Conservation (phyloP, 2,113 vertebrate genomes). For the crab-eating macaque (Macaca fascicularis) region DNA sequence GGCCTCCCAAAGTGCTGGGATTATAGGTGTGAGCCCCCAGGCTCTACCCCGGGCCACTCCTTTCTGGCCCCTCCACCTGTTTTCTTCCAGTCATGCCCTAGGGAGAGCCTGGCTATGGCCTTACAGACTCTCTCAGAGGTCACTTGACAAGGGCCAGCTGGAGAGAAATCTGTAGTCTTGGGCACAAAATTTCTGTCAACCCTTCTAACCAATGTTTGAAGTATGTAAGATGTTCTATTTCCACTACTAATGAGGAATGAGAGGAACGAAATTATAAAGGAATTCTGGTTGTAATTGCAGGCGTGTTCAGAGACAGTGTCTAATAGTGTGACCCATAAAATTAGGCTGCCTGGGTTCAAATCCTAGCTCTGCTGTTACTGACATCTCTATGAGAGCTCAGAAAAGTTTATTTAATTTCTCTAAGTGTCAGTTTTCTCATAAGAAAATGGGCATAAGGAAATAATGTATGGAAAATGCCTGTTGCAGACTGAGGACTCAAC, state of each 20-base stretch:
- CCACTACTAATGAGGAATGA: conserved; percentile 52
- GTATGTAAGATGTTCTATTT: conserved; percentile 62
- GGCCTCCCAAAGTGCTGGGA: too few relatives aligned
- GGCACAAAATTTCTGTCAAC: not conserved
- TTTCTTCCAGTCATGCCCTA: not conserved
- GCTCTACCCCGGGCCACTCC: not conserved
- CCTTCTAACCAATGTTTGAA: conserved; percentile 53
- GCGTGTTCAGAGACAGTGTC: too few relatives aligned
- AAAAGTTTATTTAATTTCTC: too few relatives aligned
- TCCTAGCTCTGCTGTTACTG: not conserved
- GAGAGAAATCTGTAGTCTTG: not conserved
- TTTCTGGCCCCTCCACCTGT: not conserved
- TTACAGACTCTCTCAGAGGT: not conserved
- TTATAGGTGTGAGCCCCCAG: too few relatives aligned
- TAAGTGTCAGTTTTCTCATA: not conserved
- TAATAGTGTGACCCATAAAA: too few relatives aligned
- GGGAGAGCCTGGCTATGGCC: not conserved
- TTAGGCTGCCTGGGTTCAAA: not conserved
- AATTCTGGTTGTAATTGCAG: not conserved
- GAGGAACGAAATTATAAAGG: conserved; percentile 6
- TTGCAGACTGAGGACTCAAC: not conserved
- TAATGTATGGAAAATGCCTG: not conserved
- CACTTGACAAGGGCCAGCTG: not conserved
- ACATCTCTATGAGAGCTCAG: not conserved
- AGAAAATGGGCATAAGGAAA: not conserved